phyloP scores from a whole-genome alignment of 2,888 invertebrate species.

The Hartigia nigra region DNA sequence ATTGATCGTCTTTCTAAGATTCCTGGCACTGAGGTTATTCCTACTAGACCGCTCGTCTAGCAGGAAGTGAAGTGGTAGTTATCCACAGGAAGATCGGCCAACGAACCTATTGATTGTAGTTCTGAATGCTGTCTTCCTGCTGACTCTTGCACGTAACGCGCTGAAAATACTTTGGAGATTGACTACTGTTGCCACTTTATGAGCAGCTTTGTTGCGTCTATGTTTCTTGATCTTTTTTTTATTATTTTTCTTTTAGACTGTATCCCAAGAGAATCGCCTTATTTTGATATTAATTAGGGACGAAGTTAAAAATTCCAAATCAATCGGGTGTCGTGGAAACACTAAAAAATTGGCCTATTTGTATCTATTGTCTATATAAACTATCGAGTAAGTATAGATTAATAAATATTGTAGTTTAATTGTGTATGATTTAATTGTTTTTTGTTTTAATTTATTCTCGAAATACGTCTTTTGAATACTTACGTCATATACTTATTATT shows the following conservation, averaged over 20 bases:
- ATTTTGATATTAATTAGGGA: background rate
- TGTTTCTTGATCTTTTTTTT: background rate
- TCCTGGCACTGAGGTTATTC: slow-evolving; percentile 45
- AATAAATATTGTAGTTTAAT: background rate
- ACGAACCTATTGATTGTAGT: slow-evolving; percentile 48
- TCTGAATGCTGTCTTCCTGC: slow-evolving; percentile 35
- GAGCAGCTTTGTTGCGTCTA: background rate
- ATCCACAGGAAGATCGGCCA: slow-evolving; percentile 41
- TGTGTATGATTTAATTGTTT: background rate
- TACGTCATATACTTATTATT: background rate
- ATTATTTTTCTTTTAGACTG: background rate
- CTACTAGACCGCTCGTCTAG: slow-evolving; percentile 41
- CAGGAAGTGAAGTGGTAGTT: slow-evolving; percentile 42
- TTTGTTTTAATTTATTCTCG: background rate
- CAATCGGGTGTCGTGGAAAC: background rate
- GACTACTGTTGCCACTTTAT: background rate
- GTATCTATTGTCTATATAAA: background rate
- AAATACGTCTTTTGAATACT: background rate
- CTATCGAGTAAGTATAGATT: background rate
- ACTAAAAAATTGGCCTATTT: background rate
- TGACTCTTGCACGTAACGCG: slow-evolving; percentile 42
- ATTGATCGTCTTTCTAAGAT: slow-evolving; percentile 47
- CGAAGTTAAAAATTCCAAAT: background rate
- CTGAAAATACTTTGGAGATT: background rate
- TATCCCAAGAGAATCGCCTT: background rate